phyloP scores from a whole-genome alignment of 2,113 vertebrate genomes.

The Microcebus tavaratra region DNA sequence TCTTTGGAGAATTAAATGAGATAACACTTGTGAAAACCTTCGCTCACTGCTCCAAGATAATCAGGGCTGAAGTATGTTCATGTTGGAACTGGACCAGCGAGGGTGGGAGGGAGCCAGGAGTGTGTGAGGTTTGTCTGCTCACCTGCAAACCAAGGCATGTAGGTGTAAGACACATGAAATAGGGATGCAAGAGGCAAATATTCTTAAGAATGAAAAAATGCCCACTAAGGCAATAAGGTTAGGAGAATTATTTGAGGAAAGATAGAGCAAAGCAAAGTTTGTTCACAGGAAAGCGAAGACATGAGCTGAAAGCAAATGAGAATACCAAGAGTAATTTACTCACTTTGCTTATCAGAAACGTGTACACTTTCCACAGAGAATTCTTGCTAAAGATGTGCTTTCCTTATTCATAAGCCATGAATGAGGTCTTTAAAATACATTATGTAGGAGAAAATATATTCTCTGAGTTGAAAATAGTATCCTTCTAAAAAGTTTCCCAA shows the following conservation, averaged over 20 bases:
- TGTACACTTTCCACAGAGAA: neutral
- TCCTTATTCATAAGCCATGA: neutral
- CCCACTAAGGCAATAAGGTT: neutral
- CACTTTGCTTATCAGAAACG: neutral
- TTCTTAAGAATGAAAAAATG: neutral
- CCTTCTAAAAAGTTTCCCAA: neutral
- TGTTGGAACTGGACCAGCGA: neutral
- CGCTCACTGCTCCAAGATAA: neutral
- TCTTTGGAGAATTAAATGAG: neutral
- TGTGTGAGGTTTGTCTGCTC: neutral
- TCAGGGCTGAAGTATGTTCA: neutral
- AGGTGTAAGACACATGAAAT: neutral
- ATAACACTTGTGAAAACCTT: neutral
- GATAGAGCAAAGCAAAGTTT: neutral
- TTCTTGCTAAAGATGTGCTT: neutral
- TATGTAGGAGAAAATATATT: neutral
- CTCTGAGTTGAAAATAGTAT: neutral
- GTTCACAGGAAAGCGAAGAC: neutral
- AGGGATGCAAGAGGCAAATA: neutral
- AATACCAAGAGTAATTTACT: neutral
- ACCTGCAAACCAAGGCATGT: fast-evolving
- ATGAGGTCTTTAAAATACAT: neutral
- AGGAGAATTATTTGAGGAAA: neutral
- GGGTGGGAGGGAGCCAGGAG: neutral
- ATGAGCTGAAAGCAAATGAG: no score